Evolutionary conservation across 1,140 invertebrate genomes (phyloP), one percentile per base, ranked within the genome.

Genomic region (Ips nitidus): DNA sequence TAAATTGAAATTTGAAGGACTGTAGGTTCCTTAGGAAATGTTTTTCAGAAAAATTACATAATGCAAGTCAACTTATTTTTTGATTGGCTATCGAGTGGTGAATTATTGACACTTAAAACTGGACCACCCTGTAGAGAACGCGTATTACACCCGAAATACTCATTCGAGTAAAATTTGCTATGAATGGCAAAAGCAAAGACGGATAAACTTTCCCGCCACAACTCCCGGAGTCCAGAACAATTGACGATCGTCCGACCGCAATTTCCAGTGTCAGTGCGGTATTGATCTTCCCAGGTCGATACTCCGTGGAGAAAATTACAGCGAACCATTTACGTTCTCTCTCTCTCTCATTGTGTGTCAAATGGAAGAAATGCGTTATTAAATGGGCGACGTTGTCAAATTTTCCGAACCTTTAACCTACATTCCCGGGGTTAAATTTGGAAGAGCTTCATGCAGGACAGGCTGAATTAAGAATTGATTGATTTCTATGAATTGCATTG

Each of bases 291-390:
- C 67, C 42, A 37, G 59, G 67, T 61, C 65, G 65, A 66, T 66
- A 66, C 65, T 66, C 65, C 41, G 56, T 42, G 47, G 66, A 68
- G 66, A 68, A 56, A 68, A 68, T 68, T 68, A 68, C 58, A 60
- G 66, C 57, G 57, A 66, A 66, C 65, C 65, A 66, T 66, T 66
- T 22, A 66, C 40, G 58, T 50, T 53, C 61, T 55, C 45, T 4
- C 45, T 4, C 45, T 47, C 45, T 47, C 45, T 47, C 52, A 41
- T 42, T 43, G 50, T 68, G 66, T 61, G 66, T 68, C 66, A 68
- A 68, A 68, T 68, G 57, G 57, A 61, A 68, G 66, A 68, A 68
- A 57, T 66, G 65, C 65, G 65, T 66, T 66, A 52, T 66, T 66
- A 66, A 57, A 55, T 41, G 40, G 50, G 58, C 66, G 47, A 61